Percentiles rank a stretch among this genome's conserved stretches.
phyloP scores from a whole-genome alignment of 2,888 invertebrate species.

The Hyposoter dolosus region DNA sequence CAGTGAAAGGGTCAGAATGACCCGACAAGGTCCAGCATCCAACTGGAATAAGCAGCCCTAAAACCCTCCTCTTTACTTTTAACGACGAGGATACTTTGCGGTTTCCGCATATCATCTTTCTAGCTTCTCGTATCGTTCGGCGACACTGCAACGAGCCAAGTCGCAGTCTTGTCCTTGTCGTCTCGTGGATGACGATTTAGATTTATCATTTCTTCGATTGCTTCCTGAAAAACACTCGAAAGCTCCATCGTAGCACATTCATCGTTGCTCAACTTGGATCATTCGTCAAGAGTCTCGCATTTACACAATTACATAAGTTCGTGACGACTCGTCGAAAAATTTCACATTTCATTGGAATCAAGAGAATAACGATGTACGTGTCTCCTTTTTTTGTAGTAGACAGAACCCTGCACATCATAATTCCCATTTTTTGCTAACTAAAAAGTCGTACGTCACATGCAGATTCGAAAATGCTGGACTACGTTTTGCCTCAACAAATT shows the following conservation, averaged over 20 bases:
- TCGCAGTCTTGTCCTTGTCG: background rate
- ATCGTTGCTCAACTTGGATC: background rate
- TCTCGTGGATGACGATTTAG: background rate
- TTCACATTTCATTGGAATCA: slow-evolving; percentile 27
- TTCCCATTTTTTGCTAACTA: slow-evolving; percentile 19
- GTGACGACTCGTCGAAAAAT: background rate
- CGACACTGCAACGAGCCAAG: slow-evolving; percentile 11
- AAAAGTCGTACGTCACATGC: slow-evolving; percentile 40
- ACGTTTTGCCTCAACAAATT: slow-evolving; percentile 40
- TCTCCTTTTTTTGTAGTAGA: background rate
- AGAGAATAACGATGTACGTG: slow-evolving; percentile 2
- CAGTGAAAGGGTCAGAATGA: background rate
- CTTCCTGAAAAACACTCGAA: background rate
- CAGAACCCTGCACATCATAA: slow-evolving; percentile 17
- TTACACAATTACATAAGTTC: background rate
- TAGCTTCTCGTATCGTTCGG: slow-evolving; percentile 28
- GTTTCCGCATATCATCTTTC: slow-evolving; percentile 55
- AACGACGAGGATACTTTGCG: slow-evolving; percentile 62
- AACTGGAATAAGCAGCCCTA: slow-evolving; percentile 13
- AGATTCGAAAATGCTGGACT: slow-evolving; percentile 28
- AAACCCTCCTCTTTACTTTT: slow-evolving; percentile 50
- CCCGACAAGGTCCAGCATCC: slow-evolving; percentile 1
- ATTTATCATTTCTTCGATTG: background rate
- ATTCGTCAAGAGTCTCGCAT: background rate
- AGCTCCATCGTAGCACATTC: background rate